Evolutionary conservation across 2,888 invertebrate genomes (phyloP).

Genomic region (Leucania comma): DNA sequence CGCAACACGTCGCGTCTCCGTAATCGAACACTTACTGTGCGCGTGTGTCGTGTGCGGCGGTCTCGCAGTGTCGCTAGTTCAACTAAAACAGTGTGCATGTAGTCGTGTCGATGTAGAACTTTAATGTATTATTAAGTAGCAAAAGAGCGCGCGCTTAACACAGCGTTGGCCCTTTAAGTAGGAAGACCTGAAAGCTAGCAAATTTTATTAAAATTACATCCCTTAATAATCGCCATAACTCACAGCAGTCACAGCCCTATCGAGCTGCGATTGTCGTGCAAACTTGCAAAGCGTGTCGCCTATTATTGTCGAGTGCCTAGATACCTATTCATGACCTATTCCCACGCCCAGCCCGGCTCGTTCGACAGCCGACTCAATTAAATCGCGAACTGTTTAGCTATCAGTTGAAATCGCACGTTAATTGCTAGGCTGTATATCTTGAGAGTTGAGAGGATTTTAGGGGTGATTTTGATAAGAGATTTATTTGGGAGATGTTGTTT

Average conservation of each 20-base stretch:
- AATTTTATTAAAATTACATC: too few relatives aligned
- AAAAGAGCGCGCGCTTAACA: too few relatives aligned
- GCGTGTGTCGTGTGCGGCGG: too few relatives aligned
- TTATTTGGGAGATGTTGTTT: background rate
- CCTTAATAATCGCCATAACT: constrained; percentile 1
- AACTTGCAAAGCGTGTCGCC: constrained; percentile 28
- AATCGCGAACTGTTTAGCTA: constrained; percentile 23
- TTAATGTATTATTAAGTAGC: too few relatives aligned
- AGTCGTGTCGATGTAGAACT: too few relatives aligned
- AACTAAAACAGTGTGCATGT: too few relatives aligned
- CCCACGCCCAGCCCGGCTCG: constrained; percentile 22
- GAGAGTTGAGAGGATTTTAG: background rate
- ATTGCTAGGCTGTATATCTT: background rate
- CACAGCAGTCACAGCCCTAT: constrained; percentile 18
- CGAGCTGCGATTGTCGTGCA: constrained; percentile 36
- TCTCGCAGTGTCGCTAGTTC: too few relatives aligned
- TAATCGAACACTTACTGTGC: too few relatives aligned
- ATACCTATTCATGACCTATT: constrained; percentile 42
- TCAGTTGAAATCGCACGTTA: constrained; percentile 26
- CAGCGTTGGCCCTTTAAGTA: too few relatives aligned
- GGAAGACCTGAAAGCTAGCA: background rate
- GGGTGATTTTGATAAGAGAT: background rate
- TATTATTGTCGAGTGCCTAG: constrained; percentile 29
- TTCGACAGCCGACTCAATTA: constrained; percentile 42
- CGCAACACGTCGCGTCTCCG: too few relatives aligned